A percentile compares a stretch with the other conserved stretches of the same genome.
Evolutionary conservation across 2,113 vertebrate species (phyloP).

Genomic region (Zonotrichia leucophrys): DNA sequence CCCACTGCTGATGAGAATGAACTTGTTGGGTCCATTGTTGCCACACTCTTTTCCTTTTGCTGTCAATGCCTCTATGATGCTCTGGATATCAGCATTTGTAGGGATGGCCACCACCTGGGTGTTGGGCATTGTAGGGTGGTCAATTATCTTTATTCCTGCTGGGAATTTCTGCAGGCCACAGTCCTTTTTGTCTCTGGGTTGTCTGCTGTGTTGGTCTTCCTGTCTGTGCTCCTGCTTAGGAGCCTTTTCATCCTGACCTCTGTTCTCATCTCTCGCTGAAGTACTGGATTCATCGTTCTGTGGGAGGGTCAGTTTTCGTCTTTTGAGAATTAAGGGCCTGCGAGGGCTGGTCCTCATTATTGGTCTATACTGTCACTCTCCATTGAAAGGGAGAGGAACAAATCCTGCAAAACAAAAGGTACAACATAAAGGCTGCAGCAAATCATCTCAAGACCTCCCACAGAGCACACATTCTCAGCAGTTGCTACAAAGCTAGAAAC

Average conservation of each 20-base stretch:
- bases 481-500: not conserved
- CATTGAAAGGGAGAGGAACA: constrained; percentile 70
- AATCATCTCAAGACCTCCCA: not conserved
- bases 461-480: not conserved
- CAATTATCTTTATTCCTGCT: constrained; percentile 82
- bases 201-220: not conserved
- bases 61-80: constrained; percentile 86
- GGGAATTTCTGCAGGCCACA: constrained; percentile 68
- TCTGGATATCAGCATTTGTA: constrained; percentile 82
- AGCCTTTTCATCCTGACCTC: not conserved
- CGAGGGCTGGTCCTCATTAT: constrained; percentile 91
- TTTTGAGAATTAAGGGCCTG: constrained; percentile 93
- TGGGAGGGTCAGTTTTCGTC: constrained; percentile 84
- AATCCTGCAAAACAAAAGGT: constrained; percentile 53
- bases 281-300: constrained; percentile 49
- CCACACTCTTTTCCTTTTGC: constrained; percentile 90
- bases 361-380: constrained; percentile 58
- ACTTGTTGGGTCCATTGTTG: constrained; percentile 86
- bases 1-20: constrained; percentile 87
- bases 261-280: constrained; percentile 24
- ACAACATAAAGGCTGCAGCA: not conserved
- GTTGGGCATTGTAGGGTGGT: constrained; percentile 86
- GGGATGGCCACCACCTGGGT: constrained; percentile 90
- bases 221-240: not conserved
- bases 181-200: not conserved